Base-by-base conservation (phyloP, 2,888 invertebrate species). In the Colostygia pectinataria region DNA sequence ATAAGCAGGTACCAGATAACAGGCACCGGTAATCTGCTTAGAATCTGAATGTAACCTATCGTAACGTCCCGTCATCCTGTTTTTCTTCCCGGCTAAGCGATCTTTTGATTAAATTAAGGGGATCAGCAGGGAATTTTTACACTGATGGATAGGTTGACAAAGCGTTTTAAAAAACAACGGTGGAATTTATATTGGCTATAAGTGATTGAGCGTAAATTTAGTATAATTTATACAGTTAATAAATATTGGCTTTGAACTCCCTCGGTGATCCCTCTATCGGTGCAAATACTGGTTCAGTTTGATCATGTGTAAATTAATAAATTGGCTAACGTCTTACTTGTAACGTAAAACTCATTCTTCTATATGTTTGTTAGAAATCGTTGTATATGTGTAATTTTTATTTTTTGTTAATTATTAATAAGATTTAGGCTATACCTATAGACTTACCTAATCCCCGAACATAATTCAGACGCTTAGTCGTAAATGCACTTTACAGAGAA, bases 51-150 rank as follows among this genome's bases (percentile, higher is more conserved):
- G 34, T 41, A 73, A 74, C 79, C 77, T 81, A 41, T 72, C 76
- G 80, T 84, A 80, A 71, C 77, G 83, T 84, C 75, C 76, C 83
- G 83, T 89, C 87, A 83, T 87, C 66, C 77, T 65, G 78, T 82
- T 89, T 86, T 88, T 88, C 84, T 85, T 80, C 71, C 76, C 84
- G 74, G 81, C 84, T 74, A 83, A 88, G 83, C 87, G 86, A 85
- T 85, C 83, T 87, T 87, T 88, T 87, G 90, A 90, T 90, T 89
- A 89, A 89, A 90, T 89, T 87, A 85, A 82, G 83, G 88, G 86
- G 86, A 84, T 87, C 85, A 85, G 77, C 79, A 58, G 80, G 79
- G 85, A 84, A 89, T 87, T 86, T 89, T 84, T 85, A 86, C 84
- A 83, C 80, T 90, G 88, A 89, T 87, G 85, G 86, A 86, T 87